Evolutionary conservation across 2,113 vertebrate species (phyloP), one percentile per base, ranked within the genome.

Genomic region (Misgurnus anguillicaudatus): DNA sequence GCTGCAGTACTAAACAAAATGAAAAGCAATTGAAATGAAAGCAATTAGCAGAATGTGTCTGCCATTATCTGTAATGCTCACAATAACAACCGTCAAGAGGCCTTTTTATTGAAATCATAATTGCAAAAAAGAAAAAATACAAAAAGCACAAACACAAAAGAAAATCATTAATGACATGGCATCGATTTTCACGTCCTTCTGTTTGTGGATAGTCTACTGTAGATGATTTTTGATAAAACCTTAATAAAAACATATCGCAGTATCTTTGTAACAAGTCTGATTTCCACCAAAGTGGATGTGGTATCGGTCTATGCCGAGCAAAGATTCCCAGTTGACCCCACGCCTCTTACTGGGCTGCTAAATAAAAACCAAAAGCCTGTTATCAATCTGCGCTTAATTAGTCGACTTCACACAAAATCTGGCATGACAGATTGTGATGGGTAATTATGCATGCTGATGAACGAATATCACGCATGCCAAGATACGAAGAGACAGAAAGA

Each of bases 371-470:
- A 74, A 64, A 80, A 42, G 45, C 81, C 78, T 42, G 71, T 80
- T 78, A 80, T 66, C 73, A 78, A 63, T 66, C 66, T 66, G 57
- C 64, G 69, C 67, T 81, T 81, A 81, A 75, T 81, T 81, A 68
- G 53, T 38, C 72, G 51, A 58, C 70, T 72, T 72, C 68, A 64
- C 68, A 79, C 61, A 42, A 81, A 81, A 74, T 72, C 61, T 73
- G 67, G 66, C 48, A 45, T 77, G 80, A 63, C 61, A 72, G 47
- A 82, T 45, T 78, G 75, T 60, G 61, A 78, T 78, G 47, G 60
- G 51, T 82, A 72, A 72, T 78, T 78, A 72, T 75, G 70, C 69
- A 62, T 48, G 45, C 77, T 79, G 70, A 81, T 81, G 64, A 80
- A 80, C 63, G 75, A 78, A 71, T 70, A 80, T 57, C 66, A 51